Evolutionary conservation across 2,888 invertebrate species (phyloP).

Genomic region (Cosmia trapezina): DNA sequence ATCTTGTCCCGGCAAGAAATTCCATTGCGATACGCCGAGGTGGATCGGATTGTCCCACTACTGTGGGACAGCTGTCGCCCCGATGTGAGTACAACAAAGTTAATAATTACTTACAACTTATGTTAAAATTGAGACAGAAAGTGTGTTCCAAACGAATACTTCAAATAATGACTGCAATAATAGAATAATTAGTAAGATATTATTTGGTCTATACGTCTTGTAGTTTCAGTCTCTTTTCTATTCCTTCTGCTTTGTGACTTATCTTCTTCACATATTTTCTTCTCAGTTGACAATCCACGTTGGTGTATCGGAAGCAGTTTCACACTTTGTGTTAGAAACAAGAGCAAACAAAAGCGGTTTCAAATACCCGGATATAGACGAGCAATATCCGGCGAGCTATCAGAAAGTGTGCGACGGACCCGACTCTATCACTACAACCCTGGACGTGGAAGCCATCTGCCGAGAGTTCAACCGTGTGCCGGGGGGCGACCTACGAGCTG

Average conservation of each 20-base stretch:
- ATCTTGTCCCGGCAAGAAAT: no score
- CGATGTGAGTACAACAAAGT: no score
- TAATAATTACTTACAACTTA: no score
- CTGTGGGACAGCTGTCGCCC: no score
- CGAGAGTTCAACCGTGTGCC: slow-evolving; percentile 84
- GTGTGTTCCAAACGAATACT: no score
- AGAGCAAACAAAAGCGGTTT: slow-evolving; percentile 81
- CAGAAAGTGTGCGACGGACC: slow-evolving; percentile 83
- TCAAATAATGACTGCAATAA: no score
- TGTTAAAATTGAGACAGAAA: no score
- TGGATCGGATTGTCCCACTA: no score
- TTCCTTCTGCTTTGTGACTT: neutral
- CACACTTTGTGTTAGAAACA: slow-evolving; percentile 92
- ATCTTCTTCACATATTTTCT: neutral
- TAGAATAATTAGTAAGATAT: no score
- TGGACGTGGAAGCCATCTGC: slow-evolving; percentile 90
- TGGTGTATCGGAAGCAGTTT: slow-evolving; percentile 91
- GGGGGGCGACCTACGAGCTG: slow-evolving; percentile 75
- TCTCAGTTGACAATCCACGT: slow-evolving; percentile 94
- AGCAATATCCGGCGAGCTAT: slow-evolving; percentile 70
- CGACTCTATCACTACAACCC: slow-evolving; percentile 74
- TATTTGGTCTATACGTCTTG: no score
- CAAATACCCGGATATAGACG: rapidly evolving
- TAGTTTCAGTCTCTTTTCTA: no score
- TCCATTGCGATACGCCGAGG: no score